Evolutionary conservation across 1,140 invertebrate species (phyloP).

Genomic region (Ptiloglossa arizonensis): DNA sequence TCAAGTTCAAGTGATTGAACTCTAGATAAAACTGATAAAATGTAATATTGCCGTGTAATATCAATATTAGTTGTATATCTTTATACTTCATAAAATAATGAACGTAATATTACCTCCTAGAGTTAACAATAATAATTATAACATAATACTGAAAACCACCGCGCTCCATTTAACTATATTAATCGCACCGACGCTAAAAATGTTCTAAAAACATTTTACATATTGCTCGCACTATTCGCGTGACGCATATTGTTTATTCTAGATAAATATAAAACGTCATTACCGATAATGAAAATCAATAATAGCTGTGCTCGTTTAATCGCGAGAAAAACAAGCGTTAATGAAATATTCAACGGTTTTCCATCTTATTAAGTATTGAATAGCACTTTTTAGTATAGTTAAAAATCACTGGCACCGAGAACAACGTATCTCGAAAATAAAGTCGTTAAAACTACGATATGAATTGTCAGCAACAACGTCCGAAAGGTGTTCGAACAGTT

Average conservation of each 20-base stretch:
- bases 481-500: neutral
- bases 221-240: neutral
- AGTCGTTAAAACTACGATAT: neutral
- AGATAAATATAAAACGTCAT: neutral
- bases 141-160: no score
- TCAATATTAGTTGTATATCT: no score
- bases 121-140: no score
- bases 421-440: neutral
- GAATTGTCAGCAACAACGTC: neutral
- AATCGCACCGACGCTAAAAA: neutral
- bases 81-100: no score
- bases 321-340: neutral
- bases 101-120: no score
- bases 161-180: neutral
- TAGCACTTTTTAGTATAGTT: no score
- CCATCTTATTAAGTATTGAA: neutral
- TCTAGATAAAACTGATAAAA: no score
- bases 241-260: neutral
- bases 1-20: no score
- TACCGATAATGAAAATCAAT: neutral
- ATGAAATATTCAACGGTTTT: neutral
- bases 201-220: no score
- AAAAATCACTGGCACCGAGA: neutral
- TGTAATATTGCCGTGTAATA: no score
- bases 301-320: neutral